Percentiles rank a stretch among this genome's conserved stretches.
phyloP scores from a whole-genome alignment of 2,888 invertebrate species.

The Merodon equestris region DNA sequence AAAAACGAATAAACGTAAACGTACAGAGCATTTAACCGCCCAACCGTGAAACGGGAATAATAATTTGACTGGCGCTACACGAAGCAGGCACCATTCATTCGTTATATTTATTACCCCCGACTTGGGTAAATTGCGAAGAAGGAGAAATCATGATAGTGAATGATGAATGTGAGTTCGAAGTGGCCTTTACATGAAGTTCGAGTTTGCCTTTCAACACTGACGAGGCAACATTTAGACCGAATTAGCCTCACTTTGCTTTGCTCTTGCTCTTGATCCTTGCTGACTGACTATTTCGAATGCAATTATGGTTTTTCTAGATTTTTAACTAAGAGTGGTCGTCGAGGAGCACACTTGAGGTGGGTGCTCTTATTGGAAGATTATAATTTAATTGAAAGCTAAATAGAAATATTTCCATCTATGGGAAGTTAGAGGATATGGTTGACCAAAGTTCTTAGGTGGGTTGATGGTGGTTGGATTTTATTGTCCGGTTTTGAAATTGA shows the following conservation, averaged over 20 bases:
- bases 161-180: conserved; percentile 57
- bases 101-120: conserved; percentile 57
- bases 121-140: conserved; percentile 39
- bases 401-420: too few relatives aligned
- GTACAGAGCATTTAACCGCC: conserved; percentile 32
- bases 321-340: too few relatives aligned
- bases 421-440: too few relatives aligned
- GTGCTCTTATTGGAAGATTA: too few relatives aligned
- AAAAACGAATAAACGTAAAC: conserved; percentile 6
- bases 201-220: conserved; percentile 23
- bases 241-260: conserved; percentile 30
- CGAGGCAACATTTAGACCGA: conserved; percentile 34
- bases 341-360: too few relatives aligned
- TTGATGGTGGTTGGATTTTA: too few relatives aligned
- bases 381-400: too few relatives aligned
- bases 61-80: conserved; percentile 53
- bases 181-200: conserved; percentile 26
- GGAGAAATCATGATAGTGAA: conserved; percentile 41
- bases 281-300: too few relatives aligned
- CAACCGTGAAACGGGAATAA: conserved; percentile 58
- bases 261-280: too few relatives aligned
- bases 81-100: conserved; percentile 31
- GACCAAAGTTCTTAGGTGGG: too few relatives aligned
- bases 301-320: too few relatives aligned
- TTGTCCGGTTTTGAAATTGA: too few relatives aligned